A percentile compares a stretch with the other conserved stretches of the same genome.
These are phyloP conservation scores for Palythoa caribaeorum DNA, from an alignment of 92 coral and sea anemone species.

Conservation along the genomic window DNA sequence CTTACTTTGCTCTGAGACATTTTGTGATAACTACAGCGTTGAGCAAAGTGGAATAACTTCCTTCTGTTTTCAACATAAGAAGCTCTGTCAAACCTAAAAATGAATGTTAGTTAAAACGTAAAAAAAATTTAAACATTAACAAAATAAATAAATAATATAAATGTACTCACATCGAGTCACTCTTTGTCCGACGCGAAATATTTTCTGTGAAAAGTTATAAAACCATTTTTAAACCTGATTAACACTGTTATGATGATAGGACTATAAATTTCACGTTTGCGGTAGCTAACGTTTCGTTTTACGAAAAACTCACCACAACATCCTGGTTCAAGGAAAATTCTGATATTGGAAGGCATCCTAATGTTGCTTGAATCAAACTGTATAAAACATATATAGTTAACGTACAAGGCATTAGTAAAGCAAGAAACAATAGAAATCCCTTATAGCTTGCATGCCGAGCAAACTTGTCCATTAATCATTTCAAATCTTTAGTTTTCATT, in stretches of 20 bases:
- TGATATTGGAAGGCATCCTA: constrained; percentile 81
- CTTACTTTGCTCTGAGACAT: constrained; percentile 92
- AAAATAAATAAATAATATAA: no score
- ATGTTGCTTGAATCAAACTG: constrained; percentile 95
- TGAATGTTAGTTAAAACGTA: not conserved
- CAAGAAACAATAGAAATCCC: not conserved
- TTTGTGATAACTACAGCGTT: constrained; percentile 88
- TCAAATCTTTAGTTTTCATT: no score
- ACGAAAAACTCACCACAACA: constrained; percentile 78
- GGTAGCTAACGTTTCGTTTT: not conserved
- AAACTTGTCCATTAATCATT: no score
- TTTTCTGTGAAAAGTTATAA: constrained; percentile 74
- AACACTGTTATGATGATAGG: not conserved
- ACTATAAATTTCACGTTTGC: not conserved
- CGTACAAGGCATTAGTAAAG: not conserved
- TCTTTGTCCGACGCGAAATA: constrained; percentile 98
- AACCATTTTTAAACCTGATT: no score
- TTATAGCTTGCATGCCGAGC: no score
- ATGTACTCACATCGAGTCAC: constrained; percentile 90
- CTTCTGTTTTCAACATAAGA: constrained; percentile 75
- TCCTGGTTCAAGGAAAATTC: constrained; percentile 94
- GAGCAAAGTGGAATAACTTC: constrained; percentile 68
- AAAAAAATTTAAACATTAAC: no score
- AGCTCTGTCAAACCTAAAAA: constrained; percentile 87
- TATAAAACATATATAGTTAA: not conserved